These are phyloP conservation scores for Acronicta psi DNA, from an alignment of 2,888 invertebrate species.

Conservation along the genomic window DNA sequence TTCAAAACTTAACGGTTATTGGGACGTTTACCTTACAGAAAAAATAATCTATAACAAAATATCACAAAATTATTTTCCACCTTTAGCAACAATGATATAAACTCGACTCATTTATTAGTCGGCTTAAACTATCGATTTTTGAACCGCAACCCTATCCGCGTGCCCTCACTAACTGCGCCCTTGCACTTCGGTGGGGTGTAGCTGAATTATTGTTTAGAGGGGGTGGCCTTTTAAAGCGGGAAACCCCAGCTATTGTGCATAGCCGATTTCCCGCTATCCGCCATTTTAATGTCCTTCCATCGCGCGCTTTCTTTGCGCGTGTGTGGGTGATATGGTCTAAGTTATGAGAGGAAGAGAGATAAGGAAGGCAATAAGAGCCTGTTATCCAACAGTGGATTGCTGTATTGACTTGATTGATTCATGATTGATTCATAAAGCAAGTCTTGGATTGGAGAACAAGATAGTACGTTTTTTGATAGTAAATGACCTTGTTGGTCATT, in stretches of 20 bases:
- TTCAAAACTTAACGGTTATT: too few species aligned
- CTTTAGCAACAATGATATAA: slow-evolving; percentile 14
- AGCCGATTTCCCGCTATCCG: slow-evolving; percentile 87
- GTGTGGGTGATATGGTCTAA: slow-evolving; percentile 62
- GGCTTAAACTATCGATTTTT: slow-evolving; percentile 61
- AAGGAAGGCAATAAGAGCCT: background rate
- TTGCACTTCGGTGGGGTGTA: slow-evolving; percentile 89
- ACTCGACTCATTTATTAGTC: slow-evolving; percentile 51
- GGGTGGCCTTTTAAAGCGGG: slow-evolving; percentile 85
- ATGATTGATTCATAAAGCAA: too few species aligned
- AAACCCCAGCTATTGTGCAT: slow-evolving; percentile 88
- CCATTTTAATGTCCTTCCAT: slow-evolving; percentile 85
- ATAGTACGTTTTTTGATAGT: too few species aligned
- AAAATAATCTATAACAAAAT: background rate
- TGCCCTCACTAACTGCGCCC: slow-evolving; percentile 86
- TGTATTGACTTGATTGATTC: too few species aligned
- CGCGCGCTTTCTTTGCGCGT: slow-evolving; percentile 47
- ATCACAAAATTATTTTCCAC: background rate
- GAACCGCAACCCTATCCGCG: slow-evolving; percentile 64
- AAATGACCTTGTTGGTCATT: too few species aligned
- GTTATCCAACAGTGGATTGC: too few species aligned
- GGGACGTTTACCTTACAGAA: too few species aligned
- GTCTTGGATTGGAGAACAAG: too few species aligned
- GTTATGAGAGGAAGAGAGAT: slow-evolving; percentile 19
- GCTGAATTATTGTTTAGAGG: slow-evolving; percentile 88